Conservation (phyloP, 2,797 vertebrate genomes). For the Tadarida brasiliensis region DNA sequence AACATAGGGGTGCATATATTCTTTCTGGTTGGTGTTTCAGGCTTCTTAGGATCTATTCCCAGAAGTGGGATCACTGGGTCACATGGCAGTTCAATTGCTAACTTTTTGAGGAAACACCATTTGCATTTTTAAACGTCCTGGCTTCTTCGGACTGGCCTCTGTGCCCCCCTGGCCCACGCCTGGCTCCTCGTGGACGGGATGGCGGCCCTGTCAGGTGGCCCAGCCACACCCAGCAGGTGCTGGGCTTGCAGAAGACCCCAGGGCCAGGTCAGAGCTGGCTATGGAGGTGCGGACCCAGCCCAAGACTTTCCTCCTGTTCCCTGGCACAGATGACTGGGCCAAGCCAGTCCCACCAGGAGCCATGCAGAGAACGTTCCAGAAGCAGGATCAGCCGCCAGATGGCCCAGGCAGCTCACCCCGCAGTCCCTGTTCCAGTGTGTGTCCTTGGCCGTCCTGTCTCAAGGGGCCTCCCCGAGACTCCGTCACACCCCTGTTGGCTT, state of each 20-base stretch:
- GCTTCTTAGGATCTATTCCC: too few species aligned
- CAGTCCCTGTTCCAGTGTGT: accelerated
- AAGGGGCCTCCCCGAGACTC: not conserved
- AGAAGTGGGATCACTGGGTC: too few species aligned
- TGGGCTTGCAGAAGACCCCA: accelerated
- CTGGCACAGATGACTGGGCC: not conserved
- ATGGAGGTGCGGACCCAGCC: not conserved
- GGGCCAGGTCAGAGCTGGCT: not conserved
- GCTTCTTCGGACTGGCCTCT: not conserved
- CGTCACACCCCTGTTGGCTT: accelerated
- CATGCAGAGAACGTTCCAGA: not conserved
- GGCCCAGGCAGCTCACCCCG: accelerated
- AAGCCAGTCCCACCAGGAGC: not conserved
- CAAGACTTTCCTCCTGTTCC: too few species aligned
- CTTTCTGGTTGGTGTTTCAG: too few species aligned
- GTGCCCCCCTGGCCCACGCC: not conserved
- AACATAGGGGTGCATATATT: too few species aligned
- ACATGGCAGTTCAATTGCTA: too few species aligned
- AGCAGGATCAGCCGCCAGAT: accelerated
- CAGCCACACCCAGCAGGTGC: not conserved
- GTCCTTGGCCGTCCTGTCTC: not conserved
- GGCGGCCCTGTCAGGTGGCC: accelerated
- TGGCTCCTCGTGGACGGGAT: accelerated
- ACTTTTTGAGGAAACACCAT: too few species aligned
- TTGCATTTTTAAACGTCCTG: not conserved